phyloP scores from a whole-genome alignment of 2,797 vertebrate genomes.

The Gouania willdenowi region DNA sequence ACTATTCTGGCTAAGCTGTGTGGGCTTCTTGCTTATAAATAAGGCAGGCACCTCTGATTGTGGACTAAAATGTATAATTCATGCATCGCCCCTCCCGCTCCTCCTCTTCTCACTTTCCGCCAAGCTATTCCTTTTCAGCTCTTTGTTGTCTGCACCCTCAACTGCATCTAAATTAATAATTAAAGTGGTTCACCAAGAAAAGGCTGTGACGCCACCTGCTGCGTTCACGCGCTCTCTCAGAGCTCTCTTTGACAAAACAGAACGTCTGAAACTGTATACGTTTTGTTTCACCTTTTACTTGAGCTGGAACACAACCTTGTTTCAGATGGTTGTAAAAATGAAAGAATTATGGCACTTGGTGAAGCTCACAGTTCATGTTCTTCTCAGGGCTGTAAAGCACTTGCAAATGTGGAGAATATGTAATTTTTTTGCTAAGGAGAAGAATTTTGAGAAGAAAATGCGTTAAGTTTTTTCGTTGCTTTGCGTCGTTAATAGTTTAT shows the following conservation, averaged over 20 bases:
- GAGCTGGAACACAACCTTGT: slow-evolving; percentile 20
- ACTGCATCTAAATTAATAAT: slow-evolving; percentile 77
- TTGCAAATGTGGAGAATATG: slow-evolving; percentile 31
- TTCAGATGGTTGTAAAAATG: slow-evolving; percentile 45
- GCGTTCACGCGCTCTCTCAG: slow-evolving; percentile 35
- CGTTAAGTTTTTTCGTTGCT: too few relatives aligned
- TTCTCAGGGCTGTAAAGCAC: slow-evolving; percentile 28
- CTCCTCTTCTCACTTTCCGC: slow-evolving; percentile 68
- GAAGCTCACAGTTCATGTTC: not conserved
- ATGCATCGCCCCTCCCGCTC: slow-evolving; percentile 61
- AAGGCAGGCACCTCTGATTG: slow-evolving; percentile 74
- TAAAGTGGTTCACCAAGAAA: slow-evolving; percentile 63
- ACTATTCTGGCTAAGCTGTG: slow-evolving; percentile 56
- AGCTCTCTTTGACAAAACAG: slow-evolving; percentile 23
- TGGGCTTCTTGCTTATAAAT: slow-evolving; percentile 73
- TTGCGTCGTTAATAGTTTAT: too few relatives aligned
- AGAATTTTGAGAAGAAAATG: too few relatives aligned
- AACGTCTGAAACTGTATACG: slow-evolving; percentile 19
- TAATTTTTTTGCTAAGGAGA: slow-evolving; percentile 21
- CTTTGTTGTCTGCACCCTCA: slow-evolving; percentile 71
- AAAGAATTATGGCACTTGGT: slow-evolving; percentile 37
- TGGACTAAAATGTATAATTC: slow-evolving; percentile 78
- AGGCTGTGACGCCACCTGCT: slow-evolving; percentile 65
- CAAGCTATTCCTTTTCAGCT: slow-evolving; percentile 59
- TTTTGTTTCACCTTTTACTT: slow-evolving; percentile 23